Evolutionary conservation across 2,113 vertebrate genomes (phyloP).

Genomic region (Diadophis punctatus): DNA sequence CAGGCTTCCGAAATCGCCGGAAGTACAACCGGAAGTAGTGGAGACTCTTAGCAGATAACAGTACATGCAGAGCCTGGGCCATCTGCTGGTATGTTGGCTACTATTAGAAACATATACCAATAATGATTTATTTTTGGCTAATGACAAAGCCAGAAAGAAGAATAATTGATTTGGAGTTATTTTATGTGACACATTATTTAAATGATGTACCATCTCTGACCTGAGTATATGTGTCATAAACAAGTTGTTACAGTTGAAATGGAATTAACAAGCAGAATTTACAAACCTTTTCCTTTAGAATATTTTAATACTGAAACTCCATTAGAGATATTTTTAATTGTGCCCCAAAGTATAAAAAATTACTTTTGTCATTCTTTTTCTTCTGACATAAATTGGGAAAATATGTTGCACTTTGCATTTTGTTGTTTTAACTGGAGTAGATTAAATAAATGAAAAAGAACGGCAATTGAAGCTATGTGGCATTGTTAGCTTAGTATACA

Average conservation of each 20-base stretch:
- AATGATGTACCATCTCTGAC: neutral
- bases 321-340: neutral
- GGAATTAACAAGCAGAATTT: neutral
- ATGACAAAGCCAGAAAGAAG: neutral
- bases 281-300: neutral
- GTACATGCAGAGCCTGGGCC: too few species aligned
- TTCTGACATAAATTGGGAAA: neutral
- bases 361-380: neutral
- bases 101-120: neutral
- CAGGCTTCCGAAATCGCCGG: too few species aligned
- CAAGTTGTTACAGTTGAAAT: neutral
- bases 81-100: neutral
- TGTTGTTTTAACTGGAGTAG: conserved; percentile 38
- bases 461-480: neutral
- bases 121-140: neutral
- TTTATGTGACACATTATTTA: neutral
- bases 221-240: neutral
- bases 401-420: conserved; percentile 28
- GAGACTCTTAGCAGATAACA: neutral
- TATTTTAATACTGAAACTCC: neutral
- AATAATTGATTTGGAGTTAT: neutral
- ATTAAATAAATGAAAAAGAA: conserved; percentile 21
- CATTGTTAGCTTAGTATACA: conserved; percentile 18
- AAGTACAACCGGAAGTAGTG: neutral
- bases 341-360: neutral